phyloP scores from a whole-genome alignment of 2,113 vertebrate genomes.

The Otis tarda region DNA sequence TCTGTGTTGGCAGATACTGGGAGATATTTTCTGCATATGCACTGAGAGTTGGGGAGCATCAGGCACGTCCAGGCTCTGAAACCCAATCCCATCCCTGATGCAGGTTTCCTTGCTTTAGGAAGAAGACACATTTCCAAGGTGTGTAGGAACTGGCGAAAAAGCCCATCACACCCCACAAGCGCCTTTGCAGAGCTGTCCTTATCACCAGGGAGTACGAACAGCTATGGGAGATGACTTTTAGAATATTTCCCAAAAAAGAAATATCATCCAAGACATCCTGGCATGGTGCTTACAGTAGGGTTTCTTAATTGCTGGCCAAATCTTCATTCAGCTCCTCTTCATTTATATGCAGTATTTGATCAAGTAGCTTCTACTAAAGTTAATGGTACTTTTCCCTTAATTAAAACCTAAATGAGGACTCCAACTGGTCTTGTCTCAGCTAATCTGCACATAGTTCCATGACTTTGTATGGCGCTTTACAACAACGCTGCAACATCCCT shows the following conservation, averaged over 20 bases:
- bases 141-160: background rate
- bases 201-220: background rate
- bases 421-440: slow-evolving; percentile 22
- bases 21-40: background rate
- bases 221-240: background rate
- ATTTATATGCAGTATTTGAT: slow-evolving; percentile 19
- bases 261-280: background rate
- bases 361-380: background rate
- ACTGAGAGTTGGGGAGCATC: background rate
- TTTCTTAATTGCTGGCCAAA: slow-evolving; percentile 2
- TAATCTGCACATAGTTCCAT: background rate
- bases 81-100: background rate
- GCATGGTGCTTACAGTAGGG: background rate
- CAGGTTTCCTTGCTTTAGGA: background rate
- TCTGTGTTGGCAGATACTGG: background rate
- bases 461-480: background rate
- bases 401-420: slow-evolving; percentile 44
- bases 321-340: slow-evolving; percentile 6
- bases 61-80: background rate
- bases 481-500: background rate
- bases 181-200: background rate
- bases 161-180: background rate
- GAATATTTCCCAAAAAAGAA: background rate
- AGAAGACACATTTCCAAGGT: background rate
- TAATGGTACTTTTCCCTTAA: slow-evolving; percentile 53